These are phyloP conservation scores for Caenorhabditis drosophilae DNA, from an alignment of 2,888 invertebrate genomes.

Conservation along the genomic window DNA sequence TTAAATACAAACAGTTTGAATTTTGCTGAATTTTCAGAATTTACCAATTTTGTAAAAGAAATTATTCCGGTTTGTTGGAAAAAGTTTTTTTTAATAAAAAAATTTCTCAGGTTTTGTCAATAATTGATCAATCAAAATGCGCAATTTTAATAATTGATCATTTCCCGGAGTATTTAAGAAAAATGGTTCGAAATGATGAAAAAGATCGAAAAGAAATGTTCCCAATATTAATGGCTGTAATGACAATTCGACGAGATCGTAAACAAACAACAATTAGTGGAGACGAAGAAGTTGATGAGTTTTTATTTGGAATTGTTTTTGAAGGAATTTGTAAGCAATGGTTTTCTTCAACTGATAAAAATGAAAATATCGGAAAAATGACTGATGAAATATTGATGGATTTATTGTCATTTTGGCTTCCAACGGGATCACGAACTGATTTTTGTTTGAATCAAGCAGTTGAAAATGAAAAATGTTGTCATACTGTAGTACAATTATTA, in stretches of 20 bases:
- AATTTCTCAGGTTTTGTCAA: slow-evolving; percentile 23
- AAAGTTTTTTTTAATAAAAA: background rate
- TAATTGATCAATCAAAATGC: slow-evolving; percentile 22
- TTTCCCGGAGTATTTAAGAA: slow-evolving; percentile 28
- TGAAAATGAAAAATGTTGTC: slow-evolving; percentile 11
- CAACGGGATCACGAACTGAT: slow-evolving; percentile 55
- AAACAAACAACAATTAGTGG: slow-evolving; percentile 43
- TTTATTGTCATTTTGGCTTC: slow-evolving; percentile 56
- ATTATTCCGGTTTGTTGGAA: slow-evolving; percentile 5
- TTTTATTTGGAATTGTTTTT: slow-evolving; percentile 51
- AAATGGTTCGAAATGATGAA: slow-evolving; percentile 14
- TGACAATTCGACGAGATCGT: slow-evolving; percentile 34
- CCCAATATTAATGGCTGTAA: slow-evolving; percentile 42
- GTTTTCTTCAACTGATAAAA: background rate
- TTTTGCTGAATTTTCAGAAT: slow-evolving; percentile 12
- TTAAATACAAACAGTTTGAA: slow-evolving; percentile 23
- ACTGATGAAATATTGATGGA: slow-evolving; percentile 39
- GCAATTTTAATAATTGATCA: slow-evolving; percentile 48
- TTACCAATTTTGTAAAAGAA: slow-evolving; percentile 9
- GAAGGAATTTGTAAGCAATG: slow-evolving; percentile 39
- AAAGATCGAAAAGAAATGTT: slow-evolving; percentile 26
- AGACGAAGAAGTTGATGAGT: slow-evolving; percentile 61
- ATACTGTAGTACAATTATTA: slow-evolving; percentile 36
- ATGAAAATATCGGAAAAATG: background rate
- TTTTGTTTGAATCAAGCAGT: slow-evolving; percentile 57